Evolutionary conservation across 1,140 invertebrate genomes (phyloP).

Genomic region (Psix sp.): DNA sequence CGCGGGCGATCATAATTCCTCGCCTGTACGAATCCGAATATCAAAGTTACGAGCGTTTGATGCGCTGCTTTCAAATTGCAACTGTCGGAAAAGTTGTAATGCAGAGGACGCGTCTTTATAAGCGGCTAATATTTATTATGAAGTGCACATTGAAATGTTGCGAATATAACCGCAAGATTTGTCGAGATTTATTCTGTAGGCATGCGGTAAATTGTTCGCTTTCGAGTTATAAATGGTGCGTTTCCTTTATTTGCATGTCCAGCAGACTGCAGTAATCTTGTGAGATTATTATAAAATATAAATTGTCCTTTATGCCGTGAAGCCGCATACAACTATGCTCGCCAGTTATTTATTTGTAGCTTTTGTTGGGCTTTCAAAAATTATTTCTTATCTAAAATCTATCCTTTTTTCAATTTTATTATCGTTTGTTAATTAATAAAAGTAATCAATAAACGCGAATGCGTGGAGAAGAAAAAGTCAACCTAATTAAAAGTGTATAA

Average conservation of each 20-base stretch:
- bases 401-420: too few species aligned
- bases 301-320: conserved; percentile 32
- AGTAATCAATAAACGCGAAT: too few species aligned
- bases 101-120: conserved; percentile 28
- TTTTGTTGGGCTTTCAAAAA: too few species aligned
- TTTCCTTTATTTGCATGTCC: conserved; percentile 47
- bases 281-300: conserved; percentile 38
- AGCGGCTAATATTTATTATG: conserved; percentile 45
- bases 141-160: conserved; percentile 40
- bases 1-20: conserved; percentile 22
- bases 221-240: conserved; percentile 43
- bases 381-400: too few species aligned
- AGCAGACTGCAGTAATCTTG: conserved; percentile 17
- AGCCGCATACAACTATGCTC: conserved; percentile 7
- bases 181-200: conserved; percentile 42
- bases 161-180: conserved; percentile 48
- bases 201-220: conserved; percentile 41
- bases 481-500: too few species aligned
- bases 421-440: too few species aligned
- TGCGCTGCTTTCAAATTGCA: conserved; percentile 29
- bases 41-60: conserved; percentile 36
- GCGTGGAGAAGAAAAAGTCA: too few species aligned
- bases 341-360: too few species aligned
- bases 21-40: conserved; percentile 22
- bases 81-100: conserved; percentile 35